A percentile compares a stretch with the other conserved stretches of the same genome.
phyloP scores from a whole-genome alignment of 1,140 invertebrate genomes.

The Ditylenchus dipsaci region DNA sequence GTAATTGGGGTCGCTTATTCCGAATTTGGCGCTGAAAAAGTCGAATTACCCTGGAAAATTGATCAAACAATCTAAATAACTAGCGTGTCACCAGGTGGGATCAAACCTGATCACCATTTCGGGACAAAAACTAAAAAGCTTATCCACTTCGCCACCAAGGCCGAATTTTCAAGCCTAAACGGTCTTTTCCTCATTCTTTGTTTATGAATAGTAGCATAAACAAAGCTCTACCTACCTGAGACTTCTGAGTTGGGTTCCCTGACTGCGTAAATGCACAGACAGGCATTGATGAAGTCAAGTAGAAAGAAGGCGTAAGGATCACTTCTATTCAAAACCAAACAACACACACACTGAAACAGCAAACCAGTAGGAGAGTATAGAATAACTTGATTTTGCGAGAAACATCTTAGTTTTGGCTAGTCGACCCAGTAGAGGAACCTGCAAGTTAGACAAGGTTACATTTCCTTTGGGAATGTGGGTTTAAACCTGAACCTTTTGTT shows the following conservation, averaged over 20 bases:
- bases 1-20: neutral
- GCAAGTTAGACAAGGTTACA: neutral
- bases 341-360: constrained; percentile 25
- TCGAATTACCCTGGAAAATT: constrained; percentile 44
- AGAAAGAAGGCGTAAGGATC: constrained; percentile 46
- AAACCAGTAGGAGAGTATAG: constrained; percentile 13
- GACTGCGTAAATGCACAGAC: constrained; percentile 43
- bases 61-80: no score
- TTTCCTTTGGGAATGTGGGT: neutral
- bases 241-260: constrained; percentile 40
- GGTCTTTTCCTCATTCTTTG: no score
- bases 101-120: no score
- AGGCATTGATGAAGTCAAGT: constrained; percentile 49
- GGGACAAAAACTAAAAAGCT: no score
- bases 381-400: constrained; percentile 6
- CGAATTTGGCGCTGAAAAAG: neutral
- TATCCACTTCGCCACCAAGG: no score
- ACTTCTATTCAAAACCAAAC: constrained; percentile 40
- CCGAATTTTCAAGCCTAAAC: no score
- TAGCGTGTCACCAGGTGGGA: no score
- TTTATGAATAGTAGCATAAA: no score
- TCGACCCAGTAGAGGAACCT: neutral
- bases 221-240: no score
- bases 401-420: constrained; percentile 5
- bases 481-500: constrained; percentile 3